Conservation (phyloP, 2,113 vertebrate genomes). For the Eira barbara region DNA sequence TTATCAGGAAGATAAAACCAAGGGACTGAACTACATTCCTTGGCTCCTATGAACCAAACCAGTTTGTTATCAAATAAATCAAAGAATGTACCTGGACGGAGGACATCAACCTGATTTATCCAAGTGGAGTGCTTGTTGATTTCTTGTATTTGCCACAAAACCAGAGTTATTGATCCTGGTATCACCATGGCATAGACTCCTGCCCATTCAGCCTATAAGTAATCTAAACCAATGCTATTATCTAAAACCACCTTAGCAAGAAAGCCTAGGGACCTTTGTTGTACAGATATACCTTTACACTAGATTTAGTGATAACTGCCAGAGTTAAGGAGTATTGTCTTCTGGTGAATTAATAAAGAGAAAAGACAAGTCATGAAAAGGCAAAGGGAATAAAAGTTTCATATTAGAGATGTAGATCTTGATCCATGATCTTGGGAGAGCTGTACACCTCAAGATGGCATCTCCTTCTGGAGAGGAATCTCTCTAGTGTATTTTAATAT, state of each 20-base stretch:
- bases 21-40: not conserved
- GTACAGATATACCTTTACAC: not conserved
- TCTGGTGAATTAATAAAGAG: not conserved
- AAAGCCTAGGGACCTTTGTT: not conserved
- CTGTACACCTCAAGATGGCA: not conserved
- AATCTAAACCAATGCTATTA: not conserved
- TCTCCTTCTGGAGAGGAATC: not conserved
- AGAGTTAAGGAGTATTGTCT: not conserved
- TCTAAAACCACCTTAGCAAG: not conserved
- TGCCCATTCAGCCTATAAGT: not conserved
- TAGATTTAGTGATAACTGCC: not conserved
- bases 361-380: not conserved
- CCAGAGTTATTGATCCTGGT: not conserved
- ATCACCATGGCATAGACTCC: not conserved
- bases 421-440: not conserved
- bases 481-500: not conserved
- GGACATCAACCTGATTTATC: not conserved
- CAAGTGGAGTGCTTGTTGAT: not conserved
- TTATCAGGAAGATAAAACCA: not conserved
- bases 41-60: not conserved
- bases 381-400: not conserved
- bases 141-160: not conserved
- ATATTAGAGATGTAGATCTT: not conserved
- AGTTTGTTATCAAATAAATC: not conserved
- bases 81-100: not conserved